Evolutionary conservation across 53 echinoderm and acorn worm species (phyloP).

Genomic region (Crossaster papposus): DNA sequence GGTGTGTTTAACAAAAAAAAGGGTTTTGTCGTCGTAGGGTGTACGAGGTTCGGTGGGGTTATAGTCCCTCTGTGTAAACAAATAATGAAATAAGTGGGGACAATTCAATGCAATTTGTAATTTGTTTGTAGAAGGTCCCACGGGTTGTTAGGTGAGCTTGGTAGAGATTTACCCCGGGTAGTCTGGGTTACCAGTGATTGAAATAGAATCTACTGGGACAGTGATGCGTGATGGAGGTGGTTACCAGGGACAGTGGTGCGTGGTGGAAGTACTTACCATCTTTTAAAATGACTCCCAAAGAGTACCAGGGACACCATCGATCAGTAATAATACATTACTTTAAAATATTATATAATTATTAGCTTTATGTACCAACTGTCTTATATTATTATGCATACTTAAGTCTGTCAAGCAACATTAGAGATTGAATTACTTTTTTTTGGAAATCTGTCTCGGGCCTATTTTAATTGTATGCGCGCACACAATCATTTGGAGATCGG

Average conservation of each 20-base stretch:
- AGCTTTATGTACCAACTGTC: no score
- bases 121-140: not conserved
- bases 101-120: not conserved
- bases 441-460: no score
- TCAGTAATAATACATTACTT: no score
- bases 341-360: no score
- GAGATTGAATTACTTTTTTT: no score
- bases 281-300: not conserved
- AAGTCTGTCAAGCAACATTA: no score
- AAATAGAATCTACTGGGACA: not conserved
- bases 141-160: not conserved
- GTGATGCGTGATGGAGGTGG: no score
- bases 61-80: conserved; percentile 7
- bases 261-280: not conserved
- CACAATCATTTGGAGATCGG: no score
- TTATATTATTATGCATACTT: no score
- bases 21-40: not conserved
- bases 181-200: not conserved
- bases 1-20: not conserved
- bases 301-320: not conserved
- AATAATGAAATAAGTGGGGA: not conserved
- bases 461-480: no score
- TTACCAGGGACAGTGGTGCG: not conserved
- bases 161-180: not conserved
- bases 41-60: not conserved